Conservation (phyloP, 2,113 vertebrate species). For the Stomatorhinus ivindoensis region DNA sequence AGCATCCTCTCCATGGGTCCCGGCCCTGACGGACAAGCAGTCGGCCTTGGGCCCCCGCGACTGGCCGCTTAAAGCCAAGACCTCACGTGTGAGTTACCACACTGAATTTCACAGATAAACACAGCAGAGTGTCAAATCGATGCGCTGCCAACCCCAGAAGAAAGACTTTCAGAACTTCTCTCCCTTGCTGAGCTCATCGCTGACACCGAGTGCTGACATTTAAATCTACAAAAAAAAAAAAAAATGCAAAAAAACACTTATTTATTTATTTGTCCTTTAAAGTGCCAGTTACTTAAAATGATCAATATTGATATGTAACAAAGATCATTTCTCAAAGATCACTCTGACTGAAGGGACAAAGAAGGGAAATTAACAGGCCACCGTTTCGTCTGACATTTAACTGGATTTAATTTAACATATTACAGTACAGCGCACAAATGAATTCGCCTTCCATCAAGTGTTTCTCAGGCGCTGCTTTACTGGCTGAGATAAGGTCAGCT, state of each 20-base stretch:
- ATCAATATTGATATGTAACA: conserved; percentile 27
- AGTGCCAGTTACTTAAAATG: conserved; percentile 22
- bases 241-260: too few relatives aligned
- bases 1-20: background rate
- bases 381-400: conserved; percentile 62
- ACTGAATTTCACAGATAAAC: background rate
- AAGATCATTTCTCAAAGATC: conserved; percentile 36
- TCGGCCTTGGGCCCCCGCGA: background rate
- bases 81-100: background rate
- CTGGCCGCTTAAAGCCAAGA: background rate
- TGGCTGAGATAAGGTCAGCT: conserved; percentile 70
- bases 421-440: conserved; percentile 45
- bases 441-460: conserved; percentile 62
- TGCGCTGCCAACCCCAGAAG: background rate
- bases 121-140: background rate
- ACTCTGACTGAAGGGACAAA: conserved; percentile 30
- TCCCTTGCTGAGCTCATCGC: background rate
- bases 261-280: background rate
- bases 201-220: background rate
- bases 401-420: conserved; percentile 56
- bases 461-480: conserved; percentile 48
- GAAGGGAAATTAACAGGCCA: conserved; percentile 17
- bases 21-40: background rate
- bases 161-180: background rate
- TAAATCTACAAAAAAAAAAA: background rate